These are phyloP conservation scores for Tarsius wallacei DNA, from an alignment of 2,797 vertebrate genomes.

Conservation along the genomic window DNA sequence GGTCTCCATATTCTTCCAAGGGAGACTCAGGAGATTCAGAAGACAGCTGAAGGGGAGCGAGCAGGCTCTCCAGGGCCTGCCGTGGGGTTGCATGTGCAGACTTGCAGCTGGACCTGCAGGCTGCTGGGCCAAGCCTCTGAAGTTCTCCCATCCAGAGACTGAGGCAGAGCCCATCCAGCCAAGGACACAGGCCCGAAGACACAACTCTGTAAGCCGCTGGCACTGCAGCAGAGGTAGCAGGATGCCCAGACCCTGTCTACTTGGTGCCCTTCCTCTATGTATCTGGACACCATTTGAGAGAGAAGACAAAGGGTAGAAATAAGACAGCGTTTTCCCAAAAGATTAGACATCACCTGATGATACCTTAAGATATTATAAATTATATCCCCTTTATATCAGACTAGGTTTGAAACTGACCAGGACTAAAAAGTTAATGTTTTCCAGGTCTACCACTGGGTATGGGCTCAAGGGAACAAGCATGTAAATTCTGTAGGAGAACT, in stretches of 20 bases:
- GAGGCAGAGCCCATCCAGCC: background rate
- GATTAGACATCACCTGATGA: background rate
- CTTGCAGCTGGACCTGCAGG: no score
- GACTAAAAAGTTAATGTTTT: conserved; percentile 4
- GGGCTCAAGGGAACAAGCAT: background rate
- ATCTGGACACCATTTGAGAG: conserved; percentile 41
- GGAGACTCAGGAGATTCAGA: background rate
- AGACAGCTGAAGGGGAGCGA: background rate
- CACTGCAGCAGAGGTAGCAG: background rate
- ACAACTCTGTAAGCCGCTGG: background rate
- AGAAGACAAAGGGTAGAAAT: conserved; percentile 21
- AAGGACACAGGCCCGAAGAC: background rate
- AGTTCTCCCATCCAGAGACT: background rate
- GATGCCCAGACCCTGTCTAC: background rate
- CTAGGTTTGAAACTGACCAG: conserved; percentile 19
- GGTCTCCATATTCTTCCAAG: background rate
- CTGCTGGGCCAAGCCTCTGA: background rate
- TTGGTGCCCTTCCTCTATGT: background rate
- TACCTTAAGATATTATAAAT: background rate
- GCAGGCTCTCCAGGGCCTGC: background rate
- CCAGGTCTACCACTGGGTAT: background rate
- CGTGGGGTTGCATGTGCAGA: background rate
- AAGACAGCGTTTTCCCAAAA: background rate
- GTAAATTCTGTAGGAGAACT: conserved; percentile 7
- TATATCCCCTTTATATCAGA: background rate